Evolutionary conservation across 2,888 invertebrate species (phyloP), one percentile per base, ranked within the genome.

Genomic region (Lissocephala sabroskyi): DNA sequence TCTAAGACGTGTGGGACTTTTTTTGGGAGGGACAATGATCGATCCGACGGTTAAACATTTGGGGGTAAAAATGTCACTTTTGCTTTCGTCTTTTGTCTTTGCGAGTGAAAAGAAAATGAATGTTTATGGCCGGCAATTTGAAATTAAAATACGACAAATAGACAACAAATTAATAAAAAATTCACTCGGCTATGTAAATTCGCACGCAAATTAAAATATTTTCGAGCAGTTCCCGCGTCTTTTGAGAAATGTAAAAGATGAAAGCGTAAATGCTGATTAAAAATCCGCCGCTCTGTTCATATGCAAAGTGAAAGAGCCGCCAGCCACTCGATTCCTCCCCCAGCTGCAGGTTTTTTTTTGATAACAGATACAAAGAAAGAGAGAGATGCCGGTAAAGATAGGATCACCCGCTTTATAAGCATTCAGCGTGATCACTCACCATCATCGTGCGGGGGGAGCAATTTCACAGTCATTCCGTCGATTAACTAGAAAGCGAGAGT

Each of bases 211-310:
- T 74, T 70, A 64, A 59, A 77, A 77, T 70, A 61, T 52, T 56
- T 62, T 5, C 40, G 19, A 37, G 37, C 17, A 37, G 37, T 16
- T 16, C 18, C 17, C 37, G 16, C 10, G 48, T 49, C 49, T 50
- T 70, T 73, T 76, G 77, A 70, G 51, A 77, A 73, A 73, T 73
- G 78, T 73, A 73, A 73, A 73, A 73, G 71, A 73, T 73, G 71
- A 73, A 73, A 73, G 71, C 71, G 71, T 73, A 73, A 73, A 73
- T 73, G 71, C 71, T 73, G 71, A 73, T 77, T 73, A 67, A 77
- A 73, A 78, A 73, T 77, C 68, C 70, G 76, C 76, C 68, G 62
- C 67, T 58, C 53, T 16, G 39, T 65, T 52, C 32, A 26, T 43
- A 66, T 55, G 67, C 54, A 76, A 70, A 76, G 77, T 70, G 68